Conservation (phyloP, 2,797 vertebrate species). For the Arctocebus calabarensis region DNA sequence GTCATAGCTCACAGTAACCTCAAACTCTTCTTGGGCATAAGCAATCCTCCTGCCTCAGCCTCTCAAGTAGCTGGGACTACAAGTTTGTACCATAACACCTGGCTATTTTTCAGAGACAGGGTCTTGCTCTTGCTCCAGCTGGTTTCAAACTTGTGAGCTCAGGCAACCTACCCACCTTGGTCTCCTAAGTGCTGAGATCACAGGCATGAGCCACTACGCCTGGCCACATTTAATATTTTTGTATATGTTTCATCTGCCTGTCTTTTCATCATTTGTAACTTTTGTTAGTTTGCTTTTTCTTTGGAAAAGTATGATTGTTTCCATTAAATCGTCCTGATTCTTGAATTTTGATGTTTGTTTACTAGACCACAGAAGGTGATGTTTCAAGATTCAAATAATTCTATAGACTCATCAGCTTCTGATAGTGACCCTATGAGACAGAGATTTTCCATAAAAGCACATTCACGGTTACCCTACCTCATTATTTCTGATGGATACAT, state of each 20-base stretch:
- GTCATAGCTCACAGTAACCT: no score
- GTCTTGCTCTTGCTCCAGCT: no score
- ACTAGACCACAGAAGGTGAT: constrained; percentile 88
- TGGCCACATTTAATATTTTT: background rate
- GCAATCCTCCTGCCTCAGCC: no score
- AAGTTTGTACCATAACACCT: no score
- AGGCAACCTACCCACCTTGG: no score
- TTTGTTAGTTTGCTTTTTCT: constrained; percentile 30
- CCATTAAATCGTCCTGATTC: constrained; percentile 49
- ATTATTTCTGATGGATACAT: constrained; percentile 98
- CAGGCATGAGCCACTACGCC: no score
- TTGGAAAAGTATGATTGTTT: constrained; percentile 49
- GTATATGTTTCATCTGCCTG: constrained; percentile 9
- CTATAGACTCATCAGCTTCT: constrained; percentile 92
- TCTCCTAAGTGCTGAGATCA: no score
- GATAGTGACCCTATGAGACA: constrained; percentile 92
- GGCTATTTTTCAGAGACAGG: no score
- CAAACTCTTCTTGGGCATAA: no score
- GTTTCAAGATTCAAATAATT: constrained; percentile 88
- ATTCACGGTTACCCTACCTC: constrained; percentile 93
- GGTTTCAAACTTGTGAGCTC: no score
- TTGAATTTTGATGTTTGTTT: constrained; percentile 76
- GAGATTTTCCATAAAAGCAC: constrained; percentile 95
- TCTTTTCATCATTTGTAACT: constrained; percentile 39
- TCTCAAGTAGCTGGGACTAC: no score